These are phyloP conservation scores for Burhinus bistriatus DNA, from an alignment of 2,113 vertebrate genomes.

Conservation along the genomic window DNA sequence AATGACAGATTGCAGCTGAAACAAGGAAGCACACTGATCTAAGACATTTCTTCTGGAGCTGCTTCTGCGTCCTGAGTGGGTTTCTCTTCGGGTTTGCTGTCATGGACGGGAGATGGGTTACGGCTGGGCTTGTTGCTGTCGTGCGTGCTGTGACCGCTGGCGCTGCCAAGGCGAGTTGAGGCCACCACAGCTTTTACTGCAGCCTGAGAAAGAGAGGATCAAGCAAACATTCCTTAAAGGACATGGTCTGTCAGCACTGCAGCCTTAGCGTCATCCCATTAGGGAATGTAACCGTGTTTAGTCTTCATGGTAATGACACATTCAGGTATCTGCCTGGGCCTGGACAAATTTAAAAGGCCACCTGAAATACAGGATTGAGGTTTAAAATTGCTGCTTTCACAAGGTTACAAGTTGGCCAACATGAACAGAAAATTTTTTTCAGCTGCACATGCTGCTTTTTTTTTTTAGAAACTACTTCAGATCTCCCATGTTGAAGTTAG, in stretches of 20 bases:
- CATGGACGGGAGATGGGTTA: constrained; percentile 28
- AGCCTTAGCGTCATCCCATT: rapidly evolving
- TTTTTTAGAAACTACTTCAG: background rate
- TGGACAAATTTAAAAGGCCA: background rate
- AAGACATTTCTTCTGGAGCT: constrained; percentile 63
- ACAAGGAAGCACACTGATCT: background rate
- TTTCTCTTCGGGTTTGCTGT: background rate
- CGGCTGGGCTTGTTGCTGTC: constrained; percentile 71
- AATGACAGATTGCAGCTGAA: constrained; percentile 26
- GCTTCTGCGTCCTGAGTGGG: constrained; percentile 43
- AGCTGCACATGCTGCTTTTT: background rate
- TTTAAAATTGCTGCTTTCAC: background rate
- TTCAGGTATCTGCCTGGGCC: background rate
- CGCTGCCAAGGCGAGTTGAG: constrained; percentile 81
- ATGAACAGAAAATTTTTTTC: background rate
- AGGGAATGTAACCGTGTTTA: rapidly evolving
- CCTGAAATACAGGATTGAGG: background rate
- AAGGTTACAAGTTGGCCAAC: background rate
- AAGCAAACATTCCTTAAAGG: background rate
- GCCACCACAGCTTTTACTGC: constrained; percentile 89
- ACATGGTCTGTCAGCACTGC: rapidly evolving
- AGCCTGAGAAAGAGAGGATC: constrained; percentile 71
- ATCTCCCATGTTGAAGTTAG: background rate
- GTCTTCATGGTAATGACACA: background rate
- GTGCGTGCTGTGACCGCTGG: constrained; percentile 69